phyloP scores from a whole-genome alignment of 1,140 invertebrate genomes.

The Belonocnema kinseyi region DNA sequence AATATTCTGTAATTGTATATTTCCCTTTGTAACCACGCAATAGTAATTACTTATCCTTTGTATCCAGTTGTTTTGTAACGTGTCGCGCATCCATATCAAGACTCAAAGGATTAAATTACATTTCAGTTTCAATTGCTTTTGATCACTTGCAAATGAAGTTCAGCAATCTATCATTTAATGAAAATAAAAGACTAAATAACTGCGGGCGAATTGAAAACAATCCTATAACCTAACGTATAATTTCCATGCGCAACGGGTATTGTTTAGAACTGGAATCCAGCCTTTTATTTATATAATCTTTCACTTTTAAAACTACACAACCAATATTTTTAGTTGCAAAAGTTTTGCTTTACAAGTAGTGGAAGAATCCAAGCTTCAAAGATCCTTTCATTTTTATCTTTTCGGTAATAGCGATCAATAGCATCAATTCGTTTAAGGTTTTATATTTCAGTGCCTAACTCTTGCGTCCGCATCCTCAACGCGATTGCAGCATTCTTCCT shows the following conservation, averaged over 20 bases:
- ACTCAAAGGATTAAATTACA: slow-evolving; percentile 15
- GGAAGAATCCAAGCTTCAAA: too few species aligned
- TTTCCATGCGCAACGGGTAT: too few species aligned
- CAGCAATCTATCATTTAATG: slow-evolving; percentile 1
- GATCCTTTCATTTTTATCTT: too few species aligned
- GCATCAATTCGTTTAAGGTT: neutral
- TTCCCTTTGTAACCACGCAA: slow-evolving; percentile 16
- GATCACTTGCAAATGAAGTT: slow-evolving; percentile 5
- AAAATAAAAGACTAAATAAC: slow-evolving; percentile 8
- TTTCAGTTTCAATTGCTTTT: slow-evolving; percentile 14
- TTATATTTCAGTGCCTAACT: slow-evolving; percentile 5
- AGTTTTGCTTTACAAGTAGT: too few species aligned
- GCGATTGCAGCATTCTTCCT: slow-evolving; percentile 24
- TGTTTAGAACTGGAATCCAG: too few species aligned
- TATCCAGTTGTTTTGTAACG: slow-evolving; percentile 16
- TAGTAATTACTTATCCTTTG: slow-evolving; percentile 24
- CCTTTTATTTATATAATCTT: too few species aligned
- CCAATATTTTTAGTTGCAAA: too few species aligned
- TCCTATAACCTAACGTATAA: neutral
- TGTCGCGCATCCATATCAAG: slow-evolving; percentile 11
- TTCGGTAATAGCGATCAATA: neutral
- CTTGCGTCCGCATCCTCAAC: neutral
- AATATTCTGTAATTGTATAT: slow-evolving; percentile 20
- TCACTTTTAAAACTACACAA: too few species aligned
- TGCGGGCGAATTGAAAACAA: neutral